Conservation (phyloP, 1,140 invertebrate genomes). For the Campodea augens region DNA sequence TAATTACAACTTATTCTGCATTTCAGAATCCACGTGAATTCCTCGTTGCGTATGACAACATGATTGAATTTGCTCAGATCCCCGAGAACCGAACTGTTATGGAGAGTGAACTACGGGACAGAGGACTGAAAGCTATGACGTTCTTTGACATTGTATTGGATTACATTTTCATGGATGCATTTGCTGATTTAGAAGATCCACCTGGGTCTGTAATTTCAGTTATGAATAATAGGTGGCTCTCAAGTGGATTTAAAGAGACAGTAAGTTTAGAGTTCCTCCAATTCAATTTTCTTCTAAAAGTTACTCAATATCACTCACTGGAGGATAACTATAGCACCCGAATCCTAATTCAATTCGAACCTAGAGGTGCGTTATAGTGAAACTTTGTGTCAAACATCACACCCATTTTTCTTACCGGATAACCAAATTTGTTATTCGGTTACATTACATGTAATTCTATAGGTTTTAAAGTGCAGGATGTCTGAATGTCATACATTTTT, state of each 20-base stretch:
- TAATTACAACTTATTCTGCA: too few species aligned
- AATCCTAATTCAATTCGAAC: too few species aligned
- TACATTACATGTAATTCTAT: too few species aligned
- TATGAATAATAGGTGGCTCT: constrained; percentile 89
- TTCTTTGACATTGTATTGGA: constrained; percentile 95
- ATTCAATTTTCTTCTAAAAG: constrained; percentile 14
- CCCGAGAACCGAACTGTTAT: constrained; percentile 49
- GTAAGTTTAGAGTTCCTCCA: too few species aligned
- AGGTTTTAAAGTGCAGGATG: too few species aligned
- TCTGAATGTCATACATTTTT: too few species aligned
- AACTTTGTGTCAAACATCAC: too few species aligned
- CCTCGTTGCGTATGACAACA: constrained; percentile 69
- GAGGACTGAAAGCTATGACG: constrained; percentile 77
- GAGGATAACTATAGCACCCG: too few species aligned
- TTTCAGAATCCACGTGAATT: constrained; percentile 80
- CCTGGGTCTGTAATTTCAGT: constrained; percentile 80
- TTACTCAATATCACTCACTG: constrained; percentile 8
- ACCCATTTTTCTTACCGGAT: too few species aligned
- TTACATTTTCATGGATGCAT: constrained; percentile 92
- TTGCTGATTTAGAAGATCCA: constrained; percentile 82
- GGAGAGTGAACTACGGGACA: constrained; percentile 61
- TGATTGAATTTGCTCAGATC: constrained; percentile 68
- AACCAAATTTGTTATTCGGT: too few species aligned
- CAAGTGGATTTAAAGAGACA: constrained; percentile 88
- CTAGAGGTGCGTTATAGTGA: too few species aligned